Percentiles rank a stretch among this genome's conserved stretches.
Evolutionary conservation across 1,140 invertebrate genomes (phyloP).

Genomic region (Spodoptera frugiperda): DNA sequence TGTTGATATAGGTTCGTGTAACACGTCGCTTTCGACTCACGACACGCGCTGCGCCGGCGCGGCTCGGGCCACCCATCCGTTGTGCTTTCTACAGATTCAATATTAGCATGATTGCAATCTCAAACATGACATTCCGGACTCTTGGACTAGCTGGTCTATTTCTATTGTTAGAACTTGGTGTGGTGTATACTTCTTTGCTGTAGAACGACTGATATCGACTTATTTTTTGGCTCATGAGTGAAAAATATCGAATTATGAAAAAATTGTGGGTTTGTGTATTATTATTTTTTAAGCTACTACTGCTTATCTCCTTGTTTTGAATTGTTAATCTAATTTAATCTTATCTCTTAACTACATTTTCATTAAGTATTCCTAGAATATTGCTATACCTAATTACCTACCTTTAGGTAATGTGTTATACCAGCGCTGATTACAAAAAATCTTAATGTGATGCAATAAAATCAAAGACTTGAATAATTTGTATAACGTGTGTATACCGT

Average conservation of each 20-base stretch:
- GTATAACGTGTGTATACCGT: no score
- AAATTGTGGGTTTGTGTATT: neutral
- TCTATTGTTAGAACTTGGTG: conserved; percentile 21
- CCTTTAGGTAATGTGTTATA: no score
- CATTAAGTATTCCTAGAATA: no score
- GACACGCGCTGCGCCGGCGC: conserved; percentile 50
- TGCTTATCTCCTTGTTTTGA: no score
- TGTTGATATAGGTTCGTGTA: conserved; percentile 60
- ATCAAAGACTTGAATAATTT: no score
- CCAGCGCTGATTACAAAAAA: no score
- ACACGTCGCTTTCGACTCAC: conserved; percentile 71
- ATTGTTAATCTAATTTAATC: no score
- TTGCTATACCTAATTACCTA: no score
- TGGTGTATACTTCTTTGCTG: neutral
- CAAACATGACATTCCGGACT: conserved; percentile 37
- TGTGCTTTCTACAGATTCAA: conserved; percentile 69
- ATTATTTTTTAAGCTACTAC: neutral
- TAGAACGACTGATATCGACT: neutral
- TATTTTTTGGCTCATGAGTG: neutral
- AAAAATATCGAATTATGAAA: no score
- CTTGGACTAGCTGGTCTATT: conserved; percentile 26
- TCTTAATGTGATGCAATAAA: no score
- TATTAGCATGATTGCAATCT: conserved; percentile 54
- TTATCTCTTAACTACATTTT: no score
- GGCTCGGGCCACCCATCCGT: conserved; percentile 70